Base-by-base conservation (phyloP, 2,888 invertebrate genomes). In the Cephus sareptanus region DNA sequence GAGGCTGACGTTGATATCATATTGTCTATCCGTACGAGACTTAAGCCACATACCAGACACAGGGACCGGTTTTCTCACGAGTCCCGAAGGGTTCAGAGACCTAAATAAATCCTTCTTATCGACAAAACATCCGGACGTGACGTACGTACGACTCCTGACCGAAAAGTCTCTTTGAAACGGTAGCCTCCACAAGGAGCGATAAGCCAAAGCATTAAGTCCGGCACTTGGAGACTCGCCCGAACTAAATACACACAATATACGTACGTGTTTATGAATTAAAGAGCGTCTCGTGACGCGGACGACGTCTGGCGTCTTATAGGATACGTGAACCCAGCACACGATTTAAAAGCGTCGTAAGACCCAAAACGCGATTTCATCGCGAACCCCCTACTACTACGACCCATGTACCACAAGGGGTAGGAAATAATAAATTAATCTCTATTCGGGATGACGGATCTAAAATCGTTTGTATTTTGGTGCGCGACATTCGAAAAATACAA, bases 251-350 rank as follows among this genome's bases (percentile, higher is more conserved):
- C 56, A 56, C 56, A 23, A 56, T 56, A 6, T 1, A 23, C 23
- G 23, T 56, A 23, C 56, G 56, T 56, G 56, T 23, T 56, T 9
- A 23, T 23, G 56, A 71, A 87, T 87, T 80, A 85, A 86, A 86
- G 79, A 82, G 78, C 75, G 83, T 79, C 81, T 81, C 85, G 86
- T 86, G 88, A 87, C 85, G 84, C 31, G 81, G 81, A 79, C 82
- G 76, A 78, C 84, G 89, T 89, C 89, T 88, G 87, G 83, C 82
- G 83, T 85, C 88, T 89, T 87, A 89, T 88, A 88, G 85, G 83
- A 87, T 85, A 85, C 87, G 83, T 79, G 83, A 78, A 82, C 79
- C 80, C 76, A 9, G 23, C 56, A 2, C 1, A 9, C 9, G 9
- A 2, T 0, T 56, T 56, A 9, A 9, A 56, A 23, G 23, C 23